These are phyloP conservation scores for Diplodus sargus DNA, from an alignment of 2,797 vertebrate genomes.

Conservation along the genomic window DNA sequence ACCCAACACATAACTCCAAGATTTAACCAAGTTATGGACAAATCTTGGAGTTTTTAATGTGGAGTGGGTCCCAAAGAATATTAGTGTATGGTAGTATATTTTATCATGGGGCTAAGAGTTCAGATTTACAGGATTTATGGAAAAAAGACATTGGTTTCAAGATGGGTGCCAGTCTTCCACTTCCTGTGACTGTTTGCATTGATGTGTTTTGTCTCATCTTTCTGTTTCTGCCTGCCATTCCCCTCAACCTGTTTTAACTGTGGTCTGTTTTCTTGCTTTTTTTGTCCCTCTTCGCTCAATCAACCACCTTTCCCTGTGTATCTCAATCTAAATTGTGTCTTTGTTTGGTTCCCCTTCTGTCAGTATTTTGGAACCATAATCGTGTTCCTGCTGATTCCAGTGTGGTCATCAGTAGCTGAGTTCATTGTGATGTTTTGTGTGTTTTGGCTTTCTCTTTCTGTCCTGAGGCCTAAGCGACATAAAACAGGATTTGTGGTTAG, in stretches of 20 bases:
- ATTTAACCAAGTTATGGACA: slow-evolving; percentile 5
- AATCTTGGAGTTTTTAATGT: slow-evolving; percentile 10
- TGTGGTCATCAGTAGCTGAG: not conserved
- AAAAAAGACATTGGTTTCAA: slow-evolving; percentile 23
- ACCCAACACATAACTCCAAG: not conserved
- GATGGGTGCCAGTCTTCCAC: slow-evolving; percentile 25
- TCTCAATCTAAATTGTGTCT: not conserved
- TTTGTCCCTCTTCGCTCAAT: not conserved
- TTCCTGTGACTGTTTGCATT: slow-evolving; percentile 30
- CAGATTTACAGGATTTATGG: slow-evolving; percentile 43
- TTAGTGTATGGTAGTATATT: not conserved
- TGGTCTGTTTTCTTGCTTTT: slow-evolving; percentile 4
- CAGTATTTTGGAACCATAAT: slow-evolving; percentile 5
- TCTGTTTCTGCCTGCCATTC: not conserved
- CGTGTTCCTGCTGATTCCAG: not conserved
- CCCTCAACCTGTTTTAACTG: not conserved
- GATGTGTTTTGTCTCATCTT: slow-evolving; percentile 8
- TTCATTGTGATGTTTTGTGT: slow-evolving; percentile 14
- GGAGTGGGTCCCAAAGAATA: slow-evolving; percentile 27
- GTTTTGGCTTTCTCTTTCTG: not conserved
- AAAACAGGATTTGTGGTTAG: too few species aligned
- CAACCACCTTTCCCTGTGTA: not conserved
- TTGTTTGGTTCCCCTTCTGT: not conserved
- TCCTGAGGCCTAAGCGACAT: too few species aligned
- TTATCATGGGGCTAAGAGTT: slow-evolving; percentile 16